A percentile compares a stretch with the other conserved stretches of the same genome.
phyloP scores from a whole-genome alignment of 2,113 vertebrate species.

The Saccopteryx leptura region DNA sequence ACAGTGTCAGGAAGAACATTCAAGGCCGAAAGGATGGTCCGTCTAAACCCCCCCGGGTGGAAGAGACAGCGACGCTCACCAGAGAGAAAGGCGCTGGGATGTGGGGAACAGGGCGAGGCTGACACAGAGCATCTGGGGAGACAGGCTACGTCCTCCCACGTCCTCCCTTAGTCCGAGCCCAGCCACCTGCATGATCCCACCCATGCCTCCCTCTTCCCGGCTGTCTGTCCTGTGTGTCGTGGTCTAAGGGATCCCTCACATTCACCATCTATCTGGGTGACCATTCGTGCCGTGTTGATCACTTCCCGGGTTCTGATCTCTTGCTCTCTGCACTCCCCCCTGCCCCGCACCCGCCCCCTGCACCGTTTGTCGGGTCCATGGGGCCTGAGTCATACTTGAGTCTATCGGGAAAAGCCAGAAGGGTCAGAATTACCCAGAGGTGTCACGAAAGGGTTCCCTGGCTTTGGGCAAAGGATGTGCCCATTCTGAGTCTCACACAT shows the following conservation, averaged over 20 bases:
- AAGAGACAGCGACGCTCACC: not conserved
- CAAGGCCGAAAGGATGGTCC: too few relatives aligned
- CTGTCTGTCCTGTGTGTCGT: fast-evolving
- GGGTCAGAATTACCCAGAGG: not conserved
- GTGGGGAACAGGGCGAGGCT: fast-evolving
- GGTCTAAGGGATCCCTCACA: fast-evolving
- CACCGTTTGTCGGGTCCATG: not conserved
- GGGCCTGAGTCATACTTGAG: not conserved
- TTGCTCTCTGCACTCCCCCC: fast-evolving
- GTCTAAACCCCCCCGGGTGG: not conserved
- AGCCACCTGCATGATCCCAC: too few relatives aligned
- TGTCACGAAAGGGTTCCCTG: not conserved
- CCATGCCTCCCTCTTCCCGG: not conserved
- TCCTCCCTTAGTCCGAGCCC: not conserved
- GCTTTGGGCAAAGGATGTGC: not conserved
- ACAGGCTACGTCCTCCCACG: fast-evolving
- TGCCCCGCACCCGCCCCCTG: too few relatives aligned
- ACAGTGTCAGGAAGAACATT: not conserved
- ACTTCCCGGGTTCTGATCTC: not conserved
- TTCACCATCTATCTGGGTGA: not conserved
- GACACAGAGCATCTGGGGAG: too few relatives aligned
- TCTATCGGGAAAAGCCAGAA: not conserved
- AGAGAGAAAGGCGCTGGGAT: fast-evolving
- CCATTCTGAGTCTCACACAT: not conserved
- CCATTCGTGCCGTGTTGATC: not conserved